Evolutionary conservation across 2,797 vertebrate genomes (phyloP).

Genomic region (Falco biarmicus): DNA sequence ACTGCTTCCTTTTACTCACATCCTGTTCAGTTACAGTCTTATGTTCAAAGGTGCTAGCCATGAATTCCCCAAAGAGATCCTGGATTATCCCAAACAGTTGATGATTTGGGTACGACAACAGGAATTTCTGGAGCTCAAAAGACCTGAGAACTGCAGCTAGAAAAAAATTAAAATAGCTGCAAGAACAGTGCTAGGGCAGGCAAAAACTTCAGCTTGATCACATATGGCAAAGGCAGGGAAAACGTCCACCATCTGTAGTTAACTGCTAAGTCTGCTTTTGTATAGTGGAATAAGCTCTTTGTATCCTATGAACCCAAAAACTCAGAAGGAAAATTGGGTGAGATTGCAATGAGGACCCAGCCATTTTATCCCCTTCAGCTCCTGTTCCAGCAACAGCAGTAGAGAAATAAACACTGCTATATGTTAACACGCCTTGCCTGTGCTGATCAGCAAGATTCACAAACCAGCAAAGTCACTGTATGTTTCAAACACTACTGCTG

Average conservation of each 20-base stretch:
- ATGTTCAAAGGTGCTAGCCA: background rate
- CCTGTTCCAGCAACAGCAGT: background rate
- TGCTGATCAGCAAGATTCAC: background rate
- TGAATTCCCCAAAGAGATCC: constrained; percentile 20
- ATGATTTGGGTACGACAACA: background rate
- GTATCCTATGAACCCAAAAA: background rate
- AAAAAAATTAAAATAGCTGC: background rate
- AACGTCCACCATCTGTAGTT: background rate
- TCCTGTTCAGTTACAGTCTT: constrained; percentile 64
- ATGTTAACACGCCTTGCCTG: background rate
- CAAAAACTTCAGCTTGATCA: background rate
- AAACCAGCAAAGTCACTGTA: background rate
- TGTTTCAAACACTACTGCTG: background rate
- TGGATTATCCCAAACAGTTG: constrained; percentile 19
- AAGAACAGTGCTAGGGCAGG: background rate
- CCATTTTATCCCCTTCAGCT: background rate
- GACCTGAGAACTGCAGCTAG: background rate
- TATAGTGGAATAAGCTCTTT: background rate
- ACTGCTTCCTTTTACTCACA: constrained; percentile 79
- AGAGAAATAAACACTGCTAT: background rate
- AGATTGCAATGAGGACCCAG: background rate
- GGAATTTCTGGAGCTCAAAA: constrained; percentile 20
- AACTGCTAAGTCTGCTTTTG: background rate
- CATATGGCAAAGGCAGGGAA: background rate
- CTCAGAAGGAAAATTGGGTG: background rate